phyloP scores from a whole-genome alignment of 1,140 invertebrate genomes.

The Drosophila watanabei region DNA sequence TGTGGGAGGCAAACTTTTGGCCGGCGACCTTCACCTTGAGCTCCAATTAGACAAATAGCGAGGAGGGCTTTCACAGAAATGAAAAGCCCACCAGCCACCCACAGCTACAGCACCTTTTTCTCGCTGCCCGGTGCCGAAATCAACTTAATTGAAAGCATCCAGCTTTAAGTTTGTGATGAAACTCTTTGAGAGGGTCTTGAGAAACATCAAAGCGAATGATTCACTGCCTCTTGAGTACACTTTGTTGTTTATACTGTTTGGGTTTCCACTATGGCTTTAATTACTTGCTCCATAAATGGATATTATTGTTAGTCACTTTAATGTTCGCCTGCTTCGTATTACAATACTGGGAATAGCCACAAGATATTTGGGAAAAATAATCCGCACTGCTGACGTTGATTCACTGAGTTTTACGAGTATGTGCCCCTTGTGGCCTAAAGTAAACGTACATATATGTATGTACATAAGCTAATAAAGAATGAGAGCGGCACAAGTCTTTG shows the following conservation, averaged over 20 bases:
- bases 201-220: slow-evolving; percentile 46
- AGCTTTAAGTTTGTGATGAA: slow-evolving; percentile 22
- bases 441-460: too few relatives aligned
- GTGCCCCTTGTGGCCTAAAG: neutral
- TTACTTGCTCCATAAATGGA: slow-evolving; percentile 39
- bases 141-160: slow-evolving; percentile 43
- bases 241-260: slow-evolving; percentile 11
- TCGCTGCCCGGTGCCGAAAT: slow-evolving; percentile 11
- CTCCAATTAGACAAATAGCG: slow-evolving; percentile 76
- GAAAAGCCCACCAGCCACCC: slow-evolving; percentile 45
- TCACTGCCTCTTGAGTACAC: slow-evolving; percentile 33
- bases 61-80: slow-evolving; percentile 66
- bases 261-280: slow-evolving; percentile 33
- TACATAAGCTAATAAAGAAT: neutral
- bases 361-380: slow-evolving; percentile 13
- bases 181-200: neutral
- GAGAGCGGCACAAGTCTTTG: neutral
- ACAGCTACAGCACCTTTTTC: neutral
- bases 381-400: neutral
- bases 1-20: slow-evolving; percentile 45
- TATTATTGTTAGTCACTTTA: slow-evolving; percentile 35
- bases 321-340: neutral
- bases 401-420: neutral
- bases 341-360: slow-evolving; percentile 12
- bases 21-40: slow-evolving; percentile 77